Base-by-base conservation (phyloP, 2,888 invertebrate genomes). In the Nysson spinosus region DNA sequence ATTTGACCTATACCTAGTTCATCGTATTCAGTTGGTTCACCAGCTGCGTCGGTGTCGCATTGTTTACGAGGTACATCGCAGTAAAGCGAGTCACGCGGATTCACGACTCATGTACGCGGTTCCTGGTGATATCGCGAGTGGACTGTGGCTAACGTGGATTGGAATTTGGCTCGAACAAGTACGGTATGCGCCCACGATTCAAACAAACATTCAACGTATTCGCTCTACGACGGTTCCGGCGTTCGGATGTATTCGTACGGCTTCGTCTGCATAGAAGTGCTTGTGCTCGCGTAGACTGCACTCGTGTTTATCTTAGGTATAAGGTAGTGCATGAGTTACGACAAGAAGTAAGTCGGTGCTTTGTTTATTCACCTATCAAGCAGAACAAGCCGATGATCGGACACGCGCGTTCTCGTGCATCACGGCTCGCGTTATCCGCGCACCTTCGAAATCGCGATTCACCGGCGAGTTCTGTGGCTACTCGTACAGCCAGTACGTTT, bases 401-500 rank as follows among this genome's bases (percentile, higher is more conserved):
- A 43, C 61, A 57, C 47, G 46, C 69, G 37, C 43, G 35, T 43
- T 50, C 24, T 34, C 55, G 43, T 43, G 50, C 46, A 49, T 47
- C 58, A 37, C 16, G 40, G 19, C 30, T 30, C 26, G 17, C 50
- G 42, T 34, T 57, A 54, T 65, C 60, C 66, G 46, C 60, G 63
- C 68, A 65, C 62, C 72, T 69, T 72, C 57, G 62, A 67, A 72
- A 69, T 66, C 61, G 64, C 69, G 60, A 51, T 64, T 50, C 62
- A 26, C 51, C 46, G 60, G 44, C 57, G 64, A 47, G 58, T 58
- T 61, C 52, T 43, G 61, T 40, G 49, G n/a, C n/a, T n/a, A 32
- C 55, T 54, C 61, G 44, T 46, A 35, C 34, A 17, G 62, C 63
- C 75, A 76, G 73, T 76, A 55, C 60, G 57, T 57, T 76, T 67